A percentile compares a stretch with the other conserved stretches of the same genome.
These are phyloP conservation scores for Holotrichia oblita DNA, from an alignment of 1,140 invertebrate species.

Conservation along the genomic window DNA sequence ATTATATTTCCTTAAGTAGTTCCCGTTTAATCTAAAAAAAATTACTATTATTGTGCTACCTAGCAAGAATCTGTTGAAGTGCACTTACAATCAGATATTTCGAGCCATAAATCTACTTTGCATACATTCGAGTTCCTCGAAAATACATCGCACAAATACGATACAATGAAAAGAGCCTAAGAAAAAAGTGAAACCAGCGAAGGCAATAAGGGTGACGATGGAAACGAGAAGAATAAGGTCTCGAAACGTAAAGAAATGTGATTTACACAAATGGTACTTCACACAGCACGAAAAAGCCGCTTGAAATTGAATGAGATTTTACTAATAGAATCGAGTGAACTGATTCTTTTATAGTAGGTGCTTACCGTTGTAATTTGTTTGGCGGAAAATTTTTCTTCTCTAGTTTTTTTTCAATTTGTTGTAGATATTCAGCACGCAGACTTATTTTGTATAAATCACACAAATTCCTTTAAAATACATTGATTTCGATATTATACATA, in stretches of 20 bases:
- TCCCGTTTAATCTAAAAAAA: too few species aligned
- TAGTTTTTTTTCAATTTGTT: not conserved
- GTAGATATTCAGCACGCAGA: not conserved
- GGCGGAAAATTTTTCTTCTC: constrained; percentile 38
- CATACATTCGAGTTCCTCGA: not conserved
- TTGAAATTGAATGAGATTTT: constrained; percentile 45
- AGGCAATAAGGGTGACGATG: constrained; percentile 39
- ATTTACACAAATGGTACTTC: constrained; percentile 45
- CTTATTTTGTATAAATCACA: too few species aligned
- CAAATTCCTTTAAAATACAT: too few species aligned
- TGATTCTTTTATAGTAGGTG: constrained; percentile 39
- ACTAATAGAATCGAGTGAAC: constrained; percentile 44
- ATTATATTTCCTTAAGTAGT: too few species aligned
- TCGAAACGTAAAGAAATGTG: constrained; percentile 42
- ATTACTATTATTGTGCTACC: too few species aligned
- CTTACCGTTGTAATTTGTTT: constrained; percentile 40
- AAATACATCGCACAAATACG: constrained; percentile 6
- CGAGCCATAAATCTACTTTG: too few species aligned
- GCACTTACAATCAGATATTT: too few species aligned
- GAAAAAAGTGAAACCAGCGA: constrained; percentile 35
- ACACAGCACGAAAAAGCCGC: constrained; percentile 43
- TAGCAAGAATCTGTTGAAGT: too few species aligned
- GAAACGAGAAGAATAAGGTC: constrained; percentile 19
- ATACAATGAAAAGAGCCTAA: not conserved
- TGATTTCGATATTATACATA: too few species aligned